Evolutionary conservation across 1,140 invertebrate species (phyloP).

Genomic region (Aporrectodea caliginosa): DNA sequence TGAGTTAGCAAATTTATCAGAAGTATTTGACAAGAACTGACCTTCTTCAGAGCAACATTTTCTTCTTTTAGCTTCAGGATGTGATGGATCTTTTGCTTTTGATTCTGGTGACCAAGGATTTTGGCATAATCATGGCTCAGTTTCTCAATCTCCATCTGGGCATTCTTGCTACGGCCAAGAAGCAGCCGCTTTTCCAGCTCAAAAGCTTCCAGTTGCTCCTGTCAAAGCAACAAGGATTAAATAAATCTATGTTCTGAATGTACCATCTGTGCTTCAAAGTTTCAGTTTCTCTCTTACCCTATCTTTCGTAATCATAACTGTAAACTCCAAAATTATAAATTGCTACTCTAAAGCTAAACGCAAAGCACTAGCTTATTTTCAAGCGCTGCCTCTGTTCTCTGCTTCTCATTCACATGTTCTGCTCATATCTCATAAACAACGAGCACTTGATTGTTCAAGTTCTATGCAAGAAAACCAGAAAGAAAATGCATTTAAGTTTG

Average conservation of each 20-base stretch:
- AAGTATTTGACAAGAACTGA: conserved; percentile 48
- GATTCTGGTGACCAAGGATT: conserved; percentile 65
- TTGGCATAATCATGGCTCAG: conserved; percentile 63
- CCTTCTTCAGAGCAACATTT: conserved; percentile 59
- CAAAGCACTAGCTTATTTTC: too few species aligned
- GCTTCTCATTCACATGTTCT: too few species aligned
- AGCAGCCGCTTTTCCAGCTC: conserved; percentile 54
- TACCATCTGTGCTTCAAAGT: neutral
- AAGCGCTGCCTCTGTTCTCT: neutral
- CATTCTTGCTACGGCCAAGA: conserved; percentile 41
- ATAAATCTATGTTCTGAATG: neutral
- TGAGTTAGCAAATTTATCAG: too few species aligned
- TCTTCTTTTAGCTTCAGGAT: conserved; percentile 64
- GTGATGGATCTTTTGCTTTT: conserved; percentile 67
- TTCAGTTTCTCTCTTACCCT: neutral
- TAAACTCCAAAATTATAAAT: too few species aligned
- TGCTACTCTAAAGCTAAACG: too few species aligned
- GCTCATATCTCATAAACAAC: too few species aligned
- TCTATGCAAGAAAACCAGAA: too few species aligned
- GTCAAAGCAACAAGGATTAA: conserved; percentile 14
- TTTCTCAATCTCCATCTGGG: conserved; percentile 58
- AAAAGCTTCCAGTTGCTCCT: conserved; percentile 56
- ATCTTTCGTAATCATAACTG: neutral
- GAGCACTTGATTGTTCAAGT: too few species aligned
- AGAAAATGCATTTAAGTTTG: too few species aligned